These are phyloP conservation scores for Cheilosia variabilis DNA, from an alignment of 2,888 invertebrate species.

Conservation along the genomic window DNA sequence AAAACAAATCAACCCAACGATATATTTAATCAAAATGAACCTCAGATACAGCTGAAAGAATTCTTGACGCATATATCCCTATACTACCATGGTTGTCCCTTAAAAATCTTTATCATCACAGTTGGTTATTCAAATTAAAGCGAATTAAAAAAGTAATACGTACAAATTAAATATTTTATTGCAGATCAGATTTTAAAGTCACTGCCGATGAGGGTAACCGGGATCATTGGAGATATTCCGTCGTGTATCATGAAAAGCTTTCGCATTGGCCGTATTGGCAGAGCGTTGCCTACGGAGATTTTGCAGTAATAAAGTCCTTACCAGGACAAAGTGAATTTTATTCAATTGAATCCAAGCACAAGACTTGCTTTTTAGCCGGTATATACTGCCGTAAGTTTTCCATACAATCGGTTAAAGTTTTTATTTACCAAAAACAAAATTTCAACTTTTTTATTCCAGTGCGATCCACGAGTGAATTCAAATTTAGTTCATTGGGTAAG, in stretches of 20 bases:
- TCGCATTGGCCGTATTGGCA: conserved; percentile 87
- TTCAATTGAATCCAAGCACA: conserved; percentile 86
- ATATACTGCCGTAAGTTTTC: conserved; percentile 86
- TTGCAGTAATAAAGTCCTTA: conserved; percentile 85
- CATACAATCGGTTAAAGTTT: neutral
- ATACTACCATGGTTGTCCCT: too few species aligned
- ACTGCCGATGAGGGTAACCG: conserved; percentile 87
- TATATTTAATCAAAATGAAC: too few species aligned
- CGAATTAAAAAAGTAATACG: fast-evolving
- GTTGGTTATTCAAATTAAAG: too few species aligned
- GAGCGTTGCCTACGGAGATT: conserved; percentile 86
- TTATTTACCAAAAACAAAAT: neutral
- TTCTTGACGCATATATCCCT: too few species aligned
- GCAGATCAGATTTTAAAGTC: conserved; percentile 86
- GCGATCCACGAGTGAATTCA: conserved; percentile 86
- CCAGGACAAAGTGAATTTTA: conserved; percentile 83
- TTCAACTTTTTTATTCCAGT: conserved; percentile 83
- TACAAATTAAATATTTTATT: conserved; percentile 27
- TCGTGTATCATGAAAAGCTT: conserved; percentile 87
- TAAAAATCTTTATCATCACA: too few species aligned
- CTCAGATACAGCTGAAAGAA: too few species aligned
- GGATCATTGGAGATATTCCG: conserved; percentile 89
- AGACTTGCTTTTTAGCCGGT: conserved; percentile 86
- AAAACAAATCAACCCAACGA: too few species aligned
- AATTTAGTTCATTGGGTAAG: conserved; percentile 84